Conservation (phyloP, 2,888 invertebrate species). For the Criorhina ranunculi region DNA sequence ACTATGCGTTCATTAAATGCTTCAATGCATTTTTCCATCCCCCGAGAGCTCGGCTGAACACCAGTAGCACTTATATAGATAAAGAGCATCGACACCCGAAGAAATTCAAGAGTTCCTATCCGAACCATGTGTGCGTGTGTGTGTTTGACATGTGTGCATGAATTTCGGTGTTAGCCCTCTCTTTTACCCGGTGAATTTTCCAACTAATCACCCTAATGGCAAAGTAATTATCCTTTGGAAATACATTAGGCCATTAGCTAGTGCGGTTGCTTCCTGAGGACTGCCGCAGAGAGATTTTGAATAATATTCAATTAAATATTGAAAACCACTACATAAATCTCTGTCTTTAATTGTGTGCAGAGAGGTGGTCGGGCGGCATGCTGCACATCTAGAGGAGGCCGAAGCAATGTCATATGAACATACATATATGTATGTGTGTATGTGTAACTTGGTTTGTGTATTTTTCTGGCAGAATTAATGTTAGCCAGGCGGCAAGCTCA, state of each 20-base stretch:
- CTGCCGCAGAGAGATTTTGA: conserved; percentile 81
- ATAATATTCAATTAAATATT: conserved; percentile 83
- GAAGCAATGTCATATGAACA: no score
- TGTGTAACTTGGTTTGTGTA: conserved; percentile 44
- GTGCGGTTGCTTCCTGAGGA: conserved; percentile 83
- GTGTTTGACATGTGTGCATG: conserved; percentile 4
- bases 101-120: conserved; percentile 28
- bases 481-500: conserved; percentile 22
- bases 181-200: conserved; percentile 78
- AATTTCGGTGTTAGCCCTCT: conserved; percentile 1
- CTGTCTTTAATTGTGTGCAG: conserved; percentile 80
- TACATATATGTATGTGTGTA: not conserved
- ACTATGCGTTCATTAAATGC: conserved; percentile 60
- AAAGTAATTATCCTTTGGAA: conserved; percentile 83
- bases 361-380: conserved; percentile 35
- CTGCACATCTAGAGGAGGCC: no score
- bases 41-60: not conserved
- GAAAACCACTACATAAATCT: conserved; percentile 83
- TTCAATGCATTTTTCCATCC: not conserved
- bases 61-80: not conserved
- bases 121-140: not conserved
- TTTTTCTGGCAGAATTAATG: conserved; percentile 67
- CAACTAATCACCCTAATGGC: conserved; percentile 84
- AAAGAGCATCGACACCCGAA: conserved; percentile 7
- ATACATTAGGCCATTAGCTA: conserved; percentile 82